Evolutionary conservation across 2,797 vertebrate genomes (phyloP).

Genomic region (Epinephelus awoara): DNA sequence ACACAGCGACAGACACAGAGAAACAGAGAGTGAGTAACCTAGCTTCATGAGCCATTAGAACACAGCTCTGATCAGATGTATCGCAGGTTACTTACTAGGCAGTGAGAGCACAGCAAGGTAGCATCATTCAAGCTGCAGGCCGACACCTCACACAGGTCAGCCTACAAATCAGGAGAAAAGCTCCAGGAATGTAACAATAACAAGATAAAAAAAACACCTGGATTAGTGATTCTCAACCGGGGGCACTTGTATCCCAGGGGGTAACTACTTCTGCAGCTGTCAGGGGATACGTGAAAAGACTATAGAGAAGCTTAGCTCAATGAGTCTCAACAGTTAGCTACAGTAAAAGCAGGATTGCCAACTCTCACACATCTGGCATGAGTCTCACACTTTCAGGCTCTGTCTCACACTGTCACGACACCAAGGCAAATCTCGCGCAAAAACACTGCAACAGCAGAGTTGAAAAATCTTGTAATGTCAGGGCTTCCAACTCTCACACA

Average conservation of each 20-base stretch:
- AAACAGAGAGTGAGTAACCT: not conserved
- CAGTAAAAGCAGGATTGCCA: too few species aligned
- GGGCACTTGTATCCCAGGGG: not conserved
- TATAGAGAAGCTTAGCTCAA: not conserved
- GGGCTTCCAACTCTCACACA: too few species aligned
- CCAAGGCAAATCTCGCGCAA: too few species aligned
- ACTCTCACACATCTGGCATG: too few species aligned
- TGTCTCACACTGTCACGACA: too few species aligned
- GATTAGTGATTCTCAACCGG: slow-evolving; percentile 6
- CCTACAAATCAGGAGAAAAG: slow-evolving; percentile 44
- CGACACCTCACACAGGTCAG: slow-evolving; percentile 42
- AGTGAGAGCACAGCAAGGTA: slow-evolving; percentile 29
- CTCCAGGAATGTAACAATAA: slow-evolving; percentile 25
- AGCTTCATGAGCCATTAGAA: slow-evolving; percentile 27
- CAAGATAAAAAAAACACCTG: slow-evolving; percentile 7
- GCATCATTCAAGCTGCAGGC: slow-evolving; percentile 34
- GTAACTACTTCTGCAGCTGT: slow-evolving; percentile 5
- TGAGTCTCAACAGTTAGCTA: too few species aligned
- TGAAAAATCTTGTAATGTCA: too few species aligned
- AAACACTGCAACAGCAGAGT: too few species aligned
- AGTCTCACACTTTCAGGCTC: too few species aligned
- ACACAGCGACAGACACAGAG: slow-evolving; percentile 12
- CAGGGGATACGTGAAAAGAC: not conserved
- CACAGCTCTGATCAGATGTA: slow-evolving; percentile 48
- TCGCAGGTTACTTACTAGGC: slow-evolving; percentile 31